Conservation (phyloP, 1,140 invertebrate genomes). For the Platyscapa corneri region DNA sequence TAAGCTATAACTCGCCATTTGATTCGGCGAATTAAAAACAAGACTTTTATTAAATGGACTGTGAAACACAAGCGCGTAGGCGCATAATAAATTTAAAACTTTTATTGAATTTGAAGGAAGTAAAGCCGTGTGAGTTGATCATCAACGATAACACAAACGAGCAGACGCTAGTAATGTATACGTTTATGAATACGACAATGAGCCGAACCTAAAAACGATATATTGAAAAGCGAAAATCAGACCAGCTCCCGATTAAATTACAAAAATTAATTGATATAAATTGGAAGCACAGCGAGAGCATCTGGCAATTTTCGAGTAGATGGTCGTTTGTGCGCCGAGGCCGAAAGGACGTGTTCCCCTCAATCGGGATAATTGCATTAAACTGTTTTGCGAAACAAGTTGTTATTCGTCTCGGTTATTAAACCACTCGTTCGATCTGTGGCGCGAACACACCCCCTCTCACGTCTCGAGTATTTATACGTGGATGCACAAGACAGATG, state of each 20-base stretch:
- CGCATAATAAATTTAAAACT: too few relatives aligned
- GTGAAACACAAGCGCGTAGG: too few relatives aligned
- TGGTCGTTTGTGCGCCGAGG: neutral
- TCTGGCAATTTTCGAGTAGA: neutral
- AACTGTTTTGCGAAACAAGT: constrained; percentile 59
- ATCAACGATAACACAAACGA: too few relatives aligned
- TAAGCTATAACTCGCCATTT: too few relatives aligned
- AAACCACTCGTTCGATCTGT: constrained; percentile 45
- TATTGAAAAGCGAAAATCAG: neutral
- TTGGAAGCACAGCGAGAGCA: neutral
- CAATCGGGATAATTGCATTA: constrained; percentile 61
- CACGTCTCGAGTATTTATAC: neutral
- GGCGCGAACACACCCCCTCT: too few relatives aligned
- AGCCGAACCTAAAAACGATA: too few relatives aligned
- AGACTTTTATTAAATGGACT: too few relatives aligned
- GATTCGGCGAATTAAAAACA: too few relatives aligned
- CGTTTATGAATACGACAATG: too few relatives aligned
- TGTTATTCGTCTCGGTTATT: constrained; percentile 57
- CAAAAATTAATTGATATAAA: constrained; percentile 29
- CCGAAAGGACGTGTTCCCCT: constrained; percentile 22
- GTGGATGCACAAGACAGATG: constrained; percentile 3
- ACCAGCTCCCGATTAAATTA: neutral
- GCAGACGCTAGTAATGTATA: too few relatives aligned
- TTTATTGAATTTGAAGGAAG: too few relatives aligned
- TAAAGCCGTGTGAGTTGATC: too few relatives aligned